Conservation (phyloP, 2,113 vertebrate species). For the Gymnocephalus cernua region DNA sequence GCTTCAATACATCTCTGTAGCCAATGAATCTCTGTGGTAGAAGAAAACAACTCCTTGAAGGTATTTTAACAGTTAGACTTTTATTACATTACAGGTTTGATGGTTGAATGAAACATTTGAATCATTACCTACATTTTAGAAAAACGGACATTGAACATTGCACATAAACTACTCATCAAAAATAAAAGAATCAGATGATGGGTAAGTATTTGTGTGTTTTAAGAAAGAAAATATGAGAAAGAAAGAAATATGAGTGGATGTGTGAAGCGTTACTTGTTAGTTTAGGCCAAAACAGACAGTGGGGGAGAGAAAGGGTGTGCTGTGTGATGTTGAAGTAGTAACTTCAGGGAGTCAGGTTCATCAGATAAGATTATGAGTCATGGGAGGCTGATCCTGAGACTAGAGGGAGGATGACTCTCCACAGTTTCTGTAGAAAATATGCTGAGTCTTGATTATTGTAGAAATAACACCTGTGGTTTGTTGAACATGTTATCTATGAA, state of each 20-base stretch:
- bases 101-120: slow-evolving; percentile 18
- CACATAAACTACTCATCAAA: neutral
- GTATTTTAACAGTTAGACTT: slow-evolving; percentile 16
- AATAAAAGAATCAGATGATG: neutral
- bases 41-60: slow-evolving; percentile 33
- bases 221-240: neutral
- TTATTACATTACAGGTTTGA: neutral
- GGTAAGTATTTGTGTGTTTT: neutral
- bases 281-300: slow-evolving; percentile 24
- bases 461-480: neutral
- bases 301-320: slow-evolving; percentile 33
- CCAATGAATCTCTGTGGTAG: slow-evolving; percentile 19
- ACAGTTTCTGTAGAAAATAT: slow-evolving; percentile 33
- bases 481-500: neutral
- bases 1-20: slow-evolving; percentile 28
- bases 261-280: slow-evolving; percentile 32
- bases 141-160: neutral
- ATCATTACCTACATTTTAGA: slow-evolving; percentile 3
- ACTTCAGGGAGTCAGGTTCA: slow-evolving; percentile 48
- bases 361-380: slow-evolving; percentile 47
- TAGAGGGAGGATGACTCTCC: slow-evolving; percentile 11
- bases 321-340: slow-evolving; percentile 39
- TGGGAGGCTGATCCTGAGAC: slow-evolving; percentile 36
- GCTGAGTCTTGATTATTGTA: slow-evolving; percentile 10
- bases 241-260: neutral